A percentile compares a stretch with the other conserved stretches of the same genome.
Conservation (phyloP, 2,888 invertebrate species). For the Acronicta psi region DNA sequence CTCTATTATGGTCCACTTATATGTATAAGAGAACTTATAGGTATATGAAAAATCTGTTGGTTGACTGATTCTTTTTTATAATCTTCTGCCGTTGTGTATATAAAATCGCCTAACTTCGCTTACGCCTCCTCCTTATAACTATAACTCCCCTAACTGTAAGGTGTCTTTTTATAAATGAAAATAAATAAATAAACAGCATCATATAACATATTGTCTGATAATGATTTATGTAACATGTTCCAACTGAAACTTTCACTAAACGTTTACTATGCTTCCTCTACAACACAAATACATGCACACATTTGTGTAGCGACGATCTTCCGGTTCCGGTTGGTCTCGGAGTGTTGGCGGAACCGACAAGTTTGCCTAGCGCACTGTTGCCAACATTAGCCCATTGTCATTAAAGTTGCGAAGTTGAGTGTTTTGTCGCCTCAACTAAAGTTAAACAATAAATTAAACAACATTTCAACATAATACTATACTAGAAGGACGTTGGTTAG, state of each 20-base stretch:
- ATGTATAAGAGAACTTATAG: no score
- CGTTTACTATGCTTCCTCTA: conserved; percentile 52
- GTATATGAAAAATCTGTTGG: no score
- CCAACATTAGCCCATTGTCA: conserved; percentile 63
- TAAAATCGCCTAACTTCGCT: no score
- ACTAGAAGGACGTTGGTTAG: neutral
- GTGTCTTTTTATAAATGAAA: neutral
- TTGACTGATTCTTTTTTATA: no score
- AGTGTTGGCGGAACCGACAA: conserved; percentile 67
- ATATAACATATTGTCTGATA: conserved; percentile 20
- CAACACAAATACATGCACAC: conserved; percentile 31
- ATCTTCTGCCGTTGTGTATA: no score
- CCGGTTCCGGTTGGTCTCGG: conserved; percentile 64
- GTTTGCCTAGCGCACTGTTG: conserved; percentile 63
- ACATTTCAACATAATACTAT: neutral
- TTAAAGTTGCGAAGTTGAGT: conserved; percentile 42
- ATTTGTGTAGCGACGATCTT: conserved; percentile 57
- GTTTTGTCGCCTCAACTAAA: conserved; percentile 29
- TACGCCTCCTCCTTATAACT: no score
- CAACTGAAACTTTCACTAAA: conserved; percentile 48
- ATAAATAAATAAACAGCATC: conserved; percentile 1
- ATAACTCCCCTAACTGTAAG: no score
- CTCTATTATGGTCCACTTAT: no score
- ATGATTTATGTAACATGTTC: conserved; percentile 40
- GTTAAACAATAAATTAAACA: conserved; percentile 26